Evolutionary conservation across 2,113 vertebrate genomes (phyloP), one percentile per base, ranked within the genome.

Genomic region (Actenoides hombroni): DNA sequence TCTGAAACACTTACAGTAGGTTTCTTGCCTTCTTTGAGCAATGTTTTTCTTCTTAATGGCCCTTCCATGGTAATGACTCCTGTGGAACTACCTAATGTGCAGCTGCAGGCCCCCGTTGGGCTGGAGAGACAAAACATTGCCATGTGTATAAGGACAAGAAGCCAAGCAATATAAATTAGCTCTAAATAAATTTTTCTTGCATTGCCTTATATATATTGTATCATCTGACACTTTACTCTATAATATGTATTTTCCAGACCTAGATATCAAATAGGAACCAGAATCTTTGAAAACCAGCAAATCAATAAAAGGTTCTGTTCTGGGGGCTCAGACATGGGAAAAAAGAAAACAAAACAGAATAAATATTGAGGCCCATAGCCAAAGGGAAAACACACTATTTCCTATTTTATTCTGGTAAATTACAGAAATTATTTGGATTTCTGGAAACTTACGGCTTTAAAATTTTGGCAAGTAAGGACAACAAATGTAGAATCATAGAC

Each of bases 11-110:
- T 98, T 88, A 99, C 99, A 83, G 99, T 98, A 33, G 99, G 99
- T 94, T 99, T 99, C 84, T 99, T 98, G 88, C 99, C 99, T 93
- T 99, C 99, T 97, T 99, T 99, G 91, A 99, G 98, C 90, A 99
- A 89, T 0, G 99, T 99, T 97, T 99, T 99, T 80, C 99, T 98
- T 70, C 98, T 97, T 68, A 99, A 96, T 5, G 99, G 99, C 13
- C 99, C 99, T 96, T 99, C 99, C 84, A 99, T 99, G 70, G 98
- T 98, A 90, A 99, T 97, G 49, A 98, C 98, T 39, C 98, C 97
- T 2, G 97, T 71, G 13, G 98, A 98, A 70, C 95, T 98, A 94
- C 98, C 97, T 87, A 96, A 97, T 4, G 98, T 96, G 90, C 98
- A 99, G 93, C 98, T 98, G 96, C 98, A 98, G 1, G 98, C 95